Percentiles rank a stretch among this genome's conserved stretches.
Evolutionary conservation across 2,797 vertebrate genomes (phyloP).

Genomic region (Notoglanidium macrostoma): DNA sequence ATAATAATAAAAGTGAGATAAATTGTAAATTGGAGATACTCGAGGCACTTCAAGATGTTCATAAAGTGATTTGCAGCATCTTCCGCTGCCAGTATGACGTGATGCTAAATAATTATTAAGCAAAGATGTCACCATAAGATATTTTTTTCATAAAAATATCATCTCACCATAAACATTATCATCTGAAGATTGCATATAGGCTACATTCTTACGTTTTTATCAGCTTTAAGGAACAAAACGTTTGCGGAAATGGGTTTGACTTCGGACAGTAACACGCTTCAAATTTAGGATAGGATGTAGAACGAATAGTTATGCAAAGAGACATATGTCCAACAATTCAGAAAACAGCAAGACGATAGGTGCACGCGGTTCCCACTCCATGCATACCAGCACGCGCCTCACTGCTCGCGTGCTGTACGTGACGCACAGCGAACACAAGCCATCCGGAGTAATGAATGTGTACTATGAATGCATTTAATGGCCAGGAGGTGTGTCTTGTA

Average conservation of each 20-base stretch:
- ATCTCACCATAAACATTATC: no score
- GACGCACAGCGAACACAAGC: constrained; percentile 28
- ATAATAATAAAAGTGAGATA: constrained; percentile 17
- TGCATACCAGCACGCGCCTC: background rate
- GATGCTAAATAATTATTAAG: background rate
- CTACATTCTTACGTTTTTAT: background rate
- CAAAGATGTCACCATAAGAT: background rate
- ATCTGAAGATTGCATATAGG: no score
- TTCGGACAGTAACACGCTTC: background rate
- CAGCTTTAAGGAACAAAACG: background rate
- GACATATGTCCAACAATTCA: background rate
- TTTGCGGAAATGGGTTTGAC: background rate
- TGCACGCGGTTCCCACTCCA: background rate
- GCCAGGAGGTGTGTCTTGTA: background rate
- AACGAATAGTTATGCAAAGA: background rate
- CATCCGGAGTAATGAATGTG: background rate
- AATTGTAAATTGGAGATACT: background rate
- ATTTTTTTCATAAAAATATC: background rate
- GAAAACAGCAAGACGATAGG: background rate
- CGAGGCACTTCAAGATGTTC: background rate
- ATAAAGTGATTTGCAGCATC: constrained; percentile 13
- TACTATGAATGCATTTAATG: background rate
- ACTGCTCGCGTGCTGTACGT: constrained; percentile 49
- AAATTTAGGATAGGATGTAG: no score
- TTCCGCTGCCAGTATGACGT: background rate